phyloP scores from a whole-genome alignment of 2,113 vertebrate species.

The Brachypodius melanocephalos region DNA sequence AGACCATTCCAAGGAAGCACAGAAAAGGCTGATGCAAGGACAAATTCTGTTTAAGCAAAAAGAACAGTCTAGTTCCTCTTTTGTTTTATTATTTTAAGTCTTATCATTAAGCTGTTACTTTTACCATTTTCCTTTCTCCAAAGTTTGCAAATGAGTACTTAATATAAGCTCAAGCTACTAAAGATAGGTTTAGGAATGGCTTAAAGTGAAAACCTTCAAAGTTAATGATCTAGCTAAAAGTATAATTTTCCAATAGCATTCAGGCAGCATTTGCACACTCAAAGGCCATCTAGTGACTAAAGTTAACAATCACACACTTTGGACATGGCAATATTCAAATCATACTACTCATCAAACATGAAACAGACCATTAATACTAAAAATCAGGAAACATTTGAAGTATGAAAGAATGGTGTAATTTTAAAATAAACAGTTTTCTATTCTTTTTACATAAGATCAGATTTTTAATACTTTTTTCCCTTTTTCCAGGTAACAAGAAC shows the following conservation, averaged over 20 bases:
- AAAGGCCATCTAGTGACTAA: constrained; percentile 67
- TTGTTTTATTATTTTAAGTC: background rate
- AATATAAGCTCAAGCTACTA: background rate
- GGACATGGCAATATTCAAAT: background rate
- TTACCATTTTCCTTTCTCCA: background rate
- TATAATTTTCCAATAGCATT: background rate
- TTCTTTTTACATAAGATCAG: background rate
- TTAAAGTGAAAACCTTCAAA: background rate
- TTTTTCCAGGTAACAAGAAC: background rate
- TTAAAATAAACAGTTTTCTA: background rate
- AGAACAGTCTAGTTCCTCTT: background rate
- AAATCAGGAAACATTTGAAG: background rate
- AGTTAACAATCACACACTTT: background rate
- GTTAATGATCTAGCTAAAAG: background rate
- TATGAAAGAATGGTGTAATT: background rate
- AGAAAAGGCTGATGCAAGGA: background rate
- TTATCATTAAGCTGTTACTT: background rate
- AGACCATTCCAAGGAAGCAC: background rate
- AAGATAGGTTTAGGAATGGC: background rate
- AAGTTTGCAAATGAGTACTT: background rate
- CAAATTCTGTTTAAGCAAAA: background rate
- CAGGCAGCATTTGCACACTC: constrained; percentile 18
- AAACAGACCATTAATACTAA: background rate
- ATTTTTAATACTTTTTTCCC: background rate
- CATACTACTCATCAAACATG: background rate